A percentile compares a stretch with the other conserved stretches of the same genome.
These are phyloP conservation scores for Gallinago jamesoni DNA, from an alignment of 2,113 vertebrate genomes.

Conservation along the genomic window DNA sequence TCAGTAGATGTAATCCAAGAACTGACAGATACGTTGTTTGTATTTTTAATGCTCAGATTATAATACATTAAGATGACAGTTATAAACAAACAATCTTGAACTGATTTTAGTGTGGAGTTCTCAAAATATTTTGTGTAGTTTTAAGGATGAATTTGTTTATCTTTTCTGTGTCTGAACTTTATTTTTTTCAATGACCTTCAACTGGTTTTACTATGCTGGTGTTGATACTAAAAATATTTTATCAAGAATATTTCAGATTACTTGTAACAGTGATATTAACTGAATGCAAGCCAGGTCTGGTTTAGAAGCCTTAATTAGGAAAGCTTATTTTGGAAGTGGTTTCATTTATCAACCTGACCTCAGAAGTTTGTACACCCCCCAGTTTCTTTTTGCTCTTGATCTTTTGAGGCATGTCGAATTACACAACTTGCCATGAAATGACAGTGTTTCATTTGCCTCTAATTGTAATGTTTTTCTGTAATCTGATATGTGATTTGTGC, in stretches of 20 bases:
- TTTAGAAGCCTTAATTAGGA: constrained; percentile 64
- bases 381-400: neutral
- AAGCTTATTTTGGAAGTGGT: constrained; percentile 68
- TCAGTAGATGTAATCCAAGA: neutral
- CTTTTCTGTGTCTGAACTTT: neutral
- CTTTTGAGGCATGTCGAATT: neutral
- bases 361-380: neutral
- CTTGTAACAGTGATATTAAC: constrained; percentile 56
- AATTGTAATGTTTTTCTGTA: neutral
- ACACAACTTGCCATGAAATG: neutral
- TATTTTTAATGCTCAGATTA: neutral
- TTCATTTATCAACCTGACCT: constrained; percentile 57
- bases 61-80: neutral
- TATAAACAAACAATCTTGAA: neutral
- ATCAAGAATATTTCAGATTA: constrained; percentile 70
- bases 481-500: neutral
- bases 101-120: neutral
- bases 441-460: neutral
- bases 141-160: neutral
- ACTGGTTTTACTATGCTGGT: neutral
- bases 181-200: constrained; percentile 53
- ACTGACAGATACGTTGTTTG: neutral
- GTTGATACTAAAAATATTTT: constrained; percentile 66
- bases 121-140: neutral
- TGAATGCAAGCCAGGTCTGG: constrained; percentile 53